A percentile compares a stretch with the other conserved stretches of the same genome.
Conservation (phyloP, 2,113 vertebrate genomes). For the Laticauda laticaudata region DNA sequence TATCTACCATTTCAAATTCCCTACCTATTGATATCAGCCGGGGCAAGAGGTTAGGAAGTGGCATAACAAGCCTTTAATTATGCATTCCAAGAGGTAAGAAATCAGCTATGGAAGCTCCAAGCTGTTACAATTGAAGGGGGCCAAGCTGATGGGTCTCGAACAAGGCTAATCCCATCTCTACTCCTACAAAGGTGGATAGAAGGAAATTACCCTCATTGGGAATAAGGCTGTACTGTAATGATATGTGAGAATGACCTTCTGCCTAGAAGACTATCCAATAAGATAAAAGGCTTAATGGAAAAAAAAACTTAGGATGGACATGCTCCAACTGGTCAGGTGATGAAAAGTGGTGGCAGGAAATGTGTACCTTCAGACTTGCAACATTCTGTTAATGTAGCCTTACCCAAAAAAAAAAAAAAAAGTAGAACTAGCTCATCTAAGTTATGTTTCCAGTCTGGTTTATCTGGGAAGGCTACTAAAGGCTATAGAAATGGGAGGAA, state of each 20-base stretch:
- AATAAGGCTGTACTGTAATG: background rate
- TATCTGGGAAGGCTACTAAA: background rate
- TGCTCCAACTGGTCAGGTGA: background rate
- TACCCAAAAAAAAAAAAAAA: background rate
- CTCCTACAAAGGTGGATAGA: background rate
- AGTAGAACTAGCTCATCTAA: background rate
- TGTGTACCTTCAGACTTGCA: background rate
- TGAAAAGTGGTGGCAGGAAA: background rate
- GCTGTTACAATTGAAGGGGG: background rate
- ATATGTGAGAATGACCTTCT: background rate
- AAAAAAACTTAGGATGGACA: background rate
- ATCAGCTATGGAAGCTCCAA: background rate
- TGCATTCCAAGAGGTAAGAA: background rate
- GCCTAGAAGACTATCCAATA: background rate
- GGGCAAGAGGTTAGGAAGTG: background rate
- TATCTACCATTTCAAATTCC: background rate
- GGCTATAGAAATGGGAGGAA: background rate
- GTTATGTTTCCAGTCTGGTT: background rate
- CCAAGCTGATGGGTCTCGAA: background rate
- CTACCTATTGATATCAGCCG: background rate
- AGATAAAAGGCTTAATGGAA: background rate
- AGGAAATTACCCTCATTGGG: background rate
- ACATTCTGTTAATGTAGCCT: background rate
- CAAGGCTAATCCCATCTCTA: background rate
- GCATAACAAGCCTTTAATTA: background rate